Base-by-base conservation (phyloP, 2,888 invertebrate species). In the Camptogramma bilineatum region DNA sequence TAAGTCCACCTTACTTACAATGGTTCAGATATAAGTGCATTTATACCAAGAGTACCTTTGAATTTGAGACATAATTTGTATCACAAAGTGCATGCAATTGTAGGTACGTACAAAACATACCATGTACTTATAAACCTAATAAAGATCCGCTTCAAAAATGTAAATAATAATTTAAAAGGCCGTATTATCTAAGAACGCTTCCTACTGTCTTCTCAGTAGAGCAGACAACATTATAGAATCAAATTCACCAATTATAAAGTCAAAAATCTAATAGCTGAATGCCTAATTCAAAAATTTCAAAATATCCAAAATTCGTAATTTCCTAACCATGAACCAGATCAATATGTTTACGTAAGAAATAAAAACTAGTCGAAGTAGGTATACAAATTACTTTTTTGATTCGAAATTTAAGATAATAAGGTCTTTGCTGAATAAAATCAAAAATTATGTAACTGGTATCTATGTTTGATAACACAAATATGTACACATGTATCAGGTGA, bases 311-410 rank as follows among this genome's bases (percentile, higher is more conserved):
- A 66, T 51, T 31, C 5, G 21, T 51, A 48, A 19, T 65, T 69
- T 58, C 68, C 24, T 54, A 50, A 70, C 13, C 31, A 9, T 9
- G 62, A 68, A 69, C 68, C 66, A 58, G 70, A 70, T 70, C 72
- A 57, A 68, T 62, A 68, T 50, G 52, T 61, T 66, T 62, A 64
- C 60, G 66, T 59, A 59, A 64, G 64, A 44, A 56, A 28, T 46
- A 1, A 46, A 51, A 58, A 17, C 31, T 28, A 17, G 55, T n/a
- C n/a, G n/a, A 16, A 60, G 17, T 39, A 50, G 47, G 4, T 18
- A 52, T 47, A 51, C 31, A 54, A 28, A 44, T 50, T 53, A 16
- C 19, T 46, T 56, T 64, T 58, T 64, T 53, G 47, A 53, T 57
- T 64, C 53, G 42, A 51, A 56, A 61, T 50, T 62, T 54, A 31